Percentiles rank a stretch among this genome's conserved stretches.
phyloP scores from a whole-genome alignment of 2,113 vertebrate genomes.

The Mungos mungo region DNA sequence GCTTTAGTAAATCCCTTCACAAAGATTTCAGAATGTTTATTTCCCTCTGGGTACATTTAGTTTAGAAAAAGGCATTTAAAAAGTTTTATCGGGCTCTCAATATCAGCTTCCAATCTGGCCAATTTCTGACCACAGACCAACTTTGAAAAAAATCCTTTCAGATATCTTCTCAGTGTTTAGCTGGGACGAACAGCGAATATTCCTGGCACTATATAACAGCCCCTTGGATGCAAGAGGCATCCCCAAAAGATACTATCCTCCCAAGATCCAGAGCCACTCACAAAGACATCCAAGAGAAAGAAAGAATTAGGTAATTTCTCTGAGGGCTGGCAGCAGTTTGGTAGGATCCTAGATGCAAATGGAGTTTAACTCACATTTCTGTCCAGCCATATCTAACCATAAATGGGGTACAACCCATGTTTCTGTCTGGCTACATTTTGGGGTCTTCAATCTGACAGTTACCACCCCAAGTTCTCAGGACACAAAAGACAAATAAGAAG shows the following conservation, averaged over 20 bases:
- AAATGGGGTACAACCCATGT: neutral
- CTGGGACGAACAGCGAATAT: neutral
- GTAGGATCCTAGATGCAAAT: neutral
- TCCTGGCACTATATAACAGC: neutral
- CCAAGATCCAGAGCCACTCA: neutral
- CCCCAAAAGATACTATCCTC: neutral
- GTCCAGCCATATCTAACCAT: neutral
- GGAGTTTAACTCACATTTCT: neutral
- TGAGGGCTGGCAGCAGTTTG: neutral
- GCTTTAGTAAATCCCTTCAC: neutral
- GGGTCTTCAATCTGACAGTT: neutral
- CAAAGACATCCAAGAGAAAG: neutral
- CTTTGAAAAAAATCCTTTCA: neutral
- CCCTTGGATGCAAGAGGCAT: neutral
- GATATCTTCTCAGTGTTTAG: neutral
- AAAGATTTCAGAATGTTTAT: neutral
- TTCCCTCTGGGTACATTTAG: neutral
- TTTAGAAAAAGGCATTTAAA: neutral
- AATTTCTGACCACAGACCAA: neutral
- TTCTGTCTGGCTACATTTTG: neutral
- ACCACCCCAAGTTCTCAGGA: neutral
- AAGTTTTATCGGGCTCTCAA: neutral
- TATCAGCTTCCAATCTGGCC: neutral
- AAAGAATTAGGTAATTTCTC: neutral
- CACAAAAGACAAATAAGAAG: neutral